Percentiles rank a stretch among this genome's conserved stretches.
Evolutionary conservation across 2,797 vertebrate species (phyloP).

Genomic region (Danio tinwini): DNA sequence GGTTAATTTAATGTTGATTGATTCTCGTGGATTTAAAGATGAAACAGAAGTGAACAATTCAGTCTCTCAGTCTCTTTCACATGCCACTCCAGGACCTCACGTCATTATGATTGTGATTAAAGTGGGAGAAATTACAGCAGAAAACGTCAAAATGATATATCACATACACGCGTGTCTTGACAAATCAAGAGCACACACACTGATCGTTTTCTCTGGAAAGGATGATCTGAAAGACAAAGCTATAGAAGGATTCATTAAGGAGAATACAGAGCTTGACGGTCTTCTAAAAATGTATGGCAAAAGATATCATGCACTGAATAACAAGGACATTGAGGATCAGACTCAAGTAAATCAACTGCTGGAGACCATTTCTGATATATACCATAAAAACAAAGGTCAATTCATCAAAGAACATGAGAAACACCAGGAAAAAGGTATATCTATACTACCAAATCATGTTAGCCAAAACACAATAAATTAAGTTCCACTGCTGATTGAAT

Average conservation of each 20-base stretch:
- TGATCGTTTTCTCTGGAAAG: constrained; percentile 40
- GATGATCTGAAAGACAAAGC: not conserved
- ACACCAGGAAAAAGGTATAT: not conserved
- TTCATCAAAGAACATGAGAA: not conserved
- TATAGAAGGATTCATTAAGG: not conserved
- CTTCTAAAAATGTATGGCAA: not conserved
- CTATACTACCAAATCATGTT: not conserved
- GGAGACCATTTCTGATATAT: not conserved
- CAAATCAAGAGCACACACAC: not conserved
- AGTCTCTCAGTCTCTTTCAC: not conserved
- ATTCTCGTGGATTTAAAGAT: constrained; percentile 40
- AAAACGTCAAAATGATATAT: not conserved
- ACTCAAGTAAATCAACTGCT: constrained; percentile 38
- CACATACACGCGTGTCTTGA: not conserved
- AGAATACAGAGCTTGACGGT: not conserved
- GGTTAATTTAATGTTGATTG: constrained; percentile 11
- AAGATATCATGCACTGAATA: constrained; percentile 35
- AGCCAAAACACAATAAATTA: no score
- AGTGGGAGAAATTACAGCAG: not conserved
- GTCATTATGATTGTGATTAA: constrained; percentile 41
- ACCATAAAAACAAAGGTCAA: not conserved
- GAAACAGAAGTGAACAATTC: not conserved
- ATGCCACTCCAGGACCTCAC: constrained; percentile 16
- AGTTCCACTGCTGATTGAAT: no score
- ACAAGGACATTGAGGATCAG: constrained; percentile 22